Conservation (phyloP, 1,140 invertebrate genomes). For the Tetragnatha versicolor region DNA sequence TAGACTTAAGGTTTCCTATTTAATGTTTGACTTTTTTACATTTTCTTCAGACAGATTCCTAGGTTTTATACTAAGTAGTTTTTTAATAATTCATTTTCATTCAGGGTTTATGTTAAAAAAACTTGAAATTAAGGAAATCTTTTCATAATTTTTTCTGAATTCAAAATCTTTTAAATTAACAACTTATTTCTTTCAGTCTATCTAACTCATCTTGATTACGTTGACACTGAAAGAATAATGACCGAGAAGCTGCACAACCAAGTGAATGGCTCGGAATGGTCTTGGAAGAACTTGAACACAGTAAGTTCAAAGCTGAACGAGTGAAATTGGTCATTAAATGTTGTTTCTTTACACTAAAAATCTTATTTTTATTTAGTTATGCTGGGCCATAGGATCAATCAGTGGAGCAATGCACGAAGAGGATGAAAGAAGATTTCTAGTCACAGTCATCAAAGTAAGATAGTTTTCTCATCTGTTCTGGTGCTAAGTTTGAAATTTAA, state of each 20-base stretch:
- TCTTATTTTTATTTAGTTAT: slow-evolving; percentile 71
- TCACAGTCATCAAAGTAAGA: slow-evolving; percentile 91
- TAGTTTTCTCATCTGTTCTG: background rate
- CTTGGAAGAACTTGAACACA: slow-evolving; percentile 99
- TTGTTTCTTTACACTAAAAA: background rate
- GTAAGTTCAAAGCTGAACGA: slow-evolving; percentile 67
- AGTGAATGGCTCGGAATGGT: slow-evolving; percentile 99
- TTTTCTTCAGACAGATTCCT: too few species aligned
- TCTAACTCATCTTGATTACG: slow-evolving; percentile 97
- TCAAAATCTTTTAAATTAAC: too few species aligned
- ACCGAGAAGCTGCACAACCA: slow-evolving; percentile 98
- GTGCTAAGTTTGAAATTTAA: background rate
- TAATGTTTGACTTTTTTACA: too few species aligned
- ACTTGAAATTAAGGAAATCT: background rate
- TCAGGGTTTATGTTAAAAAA: slow-evolving; percentile 3
- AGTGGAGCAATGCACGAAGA: slow-evolving; percentile 99
- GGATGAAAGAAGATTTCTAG: slow-evolving; percentile 98
- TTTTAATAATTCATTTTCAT: background rate
- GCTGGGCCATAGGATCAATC: slow-evolving; percentile 99
- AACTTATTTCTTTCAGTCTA: slow-evolving; percentile 74
- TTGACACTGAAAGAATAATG: slow-evolving; percentile 98
- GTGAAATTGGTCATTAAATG: background rate
- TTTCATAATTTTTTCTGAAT: background rate
- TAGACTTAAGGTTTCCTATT: too few species aligned
- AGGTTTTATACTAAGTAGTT: background rate